Evolutionary conservation across 2,888 invertebrate genomes (phyloP).

Genomic region (Alviniconcha strummeri): DNA sequence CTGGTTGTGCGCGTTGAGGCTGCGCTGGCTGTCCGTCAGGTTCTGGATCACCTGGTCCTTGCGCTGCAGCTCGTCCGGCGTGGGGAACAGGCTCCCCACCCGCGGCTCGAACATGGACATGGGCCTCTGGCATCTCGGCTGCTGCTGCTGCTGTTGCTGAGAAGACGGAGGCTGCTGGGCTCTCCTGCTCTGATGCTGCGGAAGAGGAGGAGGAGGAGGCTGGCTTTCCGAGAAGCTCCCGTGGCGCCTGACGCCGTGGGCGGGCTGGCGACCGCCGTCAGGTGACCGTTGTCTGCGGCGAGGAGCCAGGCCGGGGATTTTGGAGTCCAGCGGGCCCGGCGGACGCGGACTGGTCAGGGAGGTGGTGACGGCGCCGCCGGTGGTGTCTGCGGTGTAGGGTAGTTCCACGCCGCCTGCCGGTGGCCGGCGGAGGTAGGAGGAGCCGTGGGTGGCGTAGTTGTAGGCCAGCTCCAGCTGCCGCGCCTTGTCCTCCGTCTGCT

Average conservation of each 20-base stretch:
- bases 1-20: conserved; percentile 25
- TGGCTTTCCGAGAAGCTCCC: background rate
- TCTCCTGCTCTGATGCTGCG: background rate
- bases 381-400: conserved; percentile 7
- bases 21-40: conserved; percentile 26
- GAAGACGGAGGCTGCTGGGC: too few species aligned
- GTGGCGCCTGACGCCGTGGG: background rate
- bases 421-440: background rate
- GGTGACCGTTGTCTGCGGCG: conserved; percentile 21
- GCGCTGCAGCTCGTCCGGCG: conserved; percentile 21
- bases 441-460: conserved; percentile 25
- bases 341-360: background rate
- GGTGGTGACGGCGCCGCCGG: background rate
- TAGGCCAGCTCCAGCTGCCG: conserved; percentile 32
- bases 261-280: background rate
- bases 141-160: background rate
- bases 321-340: background rate
- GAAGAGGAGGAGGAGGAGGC: background rate
- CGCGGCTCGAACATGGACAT: conserved; percentile 29
- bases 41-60: conserved; percentile 34
- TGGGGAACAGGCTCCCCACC: background rate
- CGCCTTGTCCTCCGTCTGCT: conserved; percentile 33
- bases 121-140: conserved; percentile 3
- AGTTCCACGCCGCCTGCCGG: conserved; percentile 25
- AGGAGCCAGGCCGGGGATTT: background rate